Base-by-base conservation (phyloP, 1,140 invertebrate genomes). In the Ceratina japonica region DNA sequence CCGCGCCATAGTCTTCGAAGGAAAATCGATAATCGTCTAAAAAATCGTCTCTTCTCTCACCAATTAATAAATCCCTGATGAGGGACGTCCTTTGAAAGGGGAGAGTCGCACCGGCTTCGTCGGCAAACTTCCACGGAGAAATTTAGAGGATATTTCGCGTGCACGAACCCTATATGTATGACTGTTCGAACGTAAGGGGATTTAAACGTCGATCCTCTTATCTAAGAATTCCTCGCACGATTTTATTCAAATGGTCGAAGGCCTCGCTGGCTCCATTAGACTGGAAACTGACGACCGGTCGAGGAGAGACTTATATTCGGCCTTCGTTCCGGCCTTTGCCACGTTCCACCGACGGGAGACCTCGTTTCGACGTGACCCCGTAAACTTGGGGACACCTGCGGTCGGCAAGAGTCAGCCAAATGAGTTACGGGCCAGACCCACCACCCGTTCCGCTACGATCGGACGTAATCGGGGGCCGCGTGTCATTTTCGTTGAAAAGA, bases 271-370 rank as follows among this genome's bases (percentile, higher is more conserved):
- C 75, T 82, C 81, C 75, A 84, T 83, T 70, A 70, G 64, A 71
- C 69, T 79, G 77, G 76, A 80, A 87, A 81, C 70, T 56, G 63
- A 65, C 63, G 61, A 82, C 74, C 80, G 65, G 76, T 84, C 65
- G 61, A 74, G 37, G 5, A 44, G 16, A 69, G 70, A 56, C 73
- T 77, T 75, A 61, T 7, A 44, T 80, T 70, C 89, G 86, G 87
- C 88, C 89, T 90, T 89, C 87, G 86, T 89, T 90, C 86, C 86
- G 87, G 87, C 86, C 87, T 90, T 90, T 88, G 79, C 81, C 83
- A 87, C 86, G 89, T 90, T 90, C 88, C 86, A 75, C 79, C 80
- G 77, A 75, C 74, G 80, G 76, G 54, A 87, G 73, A 80, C 86
- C 87, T 89, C 86, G 81, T 89, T 89, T 89, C 85, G 59, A 84